Evolutionary conservation across 2,888 invertebrate species (phyloP).

Genomic region (Autographa pulchrina): DNA sequence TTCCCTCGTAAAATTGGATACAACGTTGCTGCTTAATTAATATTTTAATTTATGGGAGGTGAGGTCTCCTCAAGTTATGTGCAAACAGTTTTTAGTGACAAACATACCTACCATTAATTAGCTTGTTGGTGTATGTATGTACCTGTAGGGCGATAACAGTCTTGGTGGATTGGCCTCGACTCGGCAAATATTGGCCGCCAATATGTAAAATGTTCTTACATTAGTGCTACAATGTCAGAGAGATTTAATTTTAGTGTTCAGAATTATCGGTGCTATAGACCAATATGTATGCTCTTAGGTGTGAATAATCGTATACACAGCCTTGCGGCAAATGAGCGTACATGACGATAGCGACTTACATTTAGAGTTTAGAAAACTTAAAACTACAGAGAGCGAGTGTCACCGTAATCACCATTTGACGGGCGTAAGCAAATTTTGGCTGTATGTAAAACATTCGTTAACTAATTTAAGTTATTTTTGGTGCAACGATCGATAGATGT

Average conservation of each 20-base stretch:
- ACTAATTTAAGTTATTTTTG: too few relatives aligned
- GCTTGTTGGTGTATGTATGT: neutral
- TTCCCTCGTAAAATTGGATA: slow-evolving; percentile 9
- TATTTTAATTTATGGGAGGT: slow-evolving; percentile 16
- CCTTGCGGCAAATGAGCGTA: slow-evolving; percentile 36
- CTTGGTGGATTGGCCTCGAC: slow-evolving; percentile 1
- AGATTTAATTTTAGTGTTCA: neutral
- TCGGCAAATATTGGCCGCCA: neutral
- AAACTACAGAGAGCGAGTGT: neutral
- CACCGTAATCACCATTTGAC: too few relatives aligned
- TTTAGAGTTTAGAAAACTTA: slow-evolving; percentile 32
- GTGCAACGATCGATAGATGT: too few relatives aligned
- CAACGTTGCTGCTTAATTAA: slow-evolving; percentile 8
- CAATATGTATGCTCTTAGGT: slow-evolving; percentile 2
- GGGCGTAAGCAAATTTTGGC: too few relatives aligned
- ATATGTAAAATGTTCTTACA: neutral
- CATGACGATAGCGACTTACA: slow-evolving; percentile 32
- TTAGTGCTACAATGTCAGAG: neutral
- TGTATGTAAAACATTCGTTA: too few relatives aligned
- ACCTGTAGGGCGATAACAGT: neutral
- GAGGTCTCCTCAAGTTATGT: neutral
- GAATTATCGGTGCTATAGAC: neutral
- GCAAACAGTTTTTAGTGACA: slow-evolving; percentile 18
- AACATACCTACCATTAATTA: slow-evolving; percentile 15
- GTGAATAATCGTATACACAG: slow-evolving; percentile 29